Conservation (phyloP, 2,888 invertebrate genomes). For the Lacanobia wlatinum region DNA sequence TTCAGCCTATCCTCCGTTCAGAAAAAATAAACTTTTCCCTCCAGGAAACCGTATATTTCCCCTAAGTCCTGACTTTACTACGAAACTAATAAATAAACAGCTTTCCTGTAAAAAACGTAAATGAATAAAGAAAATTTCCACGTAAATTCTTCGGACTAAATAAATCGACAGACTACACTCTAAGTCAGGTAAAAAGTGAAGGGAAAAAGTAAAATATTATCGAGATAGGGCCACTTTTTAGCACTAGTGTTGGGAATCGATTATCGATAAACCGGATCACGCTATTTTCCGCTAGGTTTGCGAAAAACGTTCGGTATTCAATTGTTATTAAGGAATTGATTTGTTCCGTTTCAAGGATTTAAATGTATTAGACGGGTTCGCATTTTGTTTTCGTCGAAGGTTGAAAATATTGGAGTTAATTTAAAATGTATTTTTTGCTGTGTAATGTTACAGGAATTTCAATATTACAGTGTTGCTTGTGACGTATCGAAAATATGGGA, state of each 20-base stretch:
- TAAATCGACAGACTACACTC: conserved; percentile 57
- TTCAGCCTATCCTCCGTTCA: not conserved
- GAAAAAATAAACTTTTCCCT: not conserved
- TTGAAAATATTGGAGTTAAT: conserved; percentile 40
- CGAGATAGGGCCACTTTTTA: conserved; percentile 61
- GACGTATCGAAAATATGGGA: conserved; percentile 1
- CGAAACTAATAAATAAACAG: conserved; percentile 51
- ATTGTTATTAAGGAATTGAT: conserved; percentile 74
- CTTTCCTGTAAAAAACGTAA: conserved; percentile 39
- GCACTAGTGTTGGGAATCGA: conserved; percentile 64
- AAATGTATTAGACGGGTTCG: conserved; percentile 54
- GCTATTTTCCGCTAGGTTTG: conserved; percentile 71
- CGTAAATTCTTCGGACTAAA: conserved; percentile 57
- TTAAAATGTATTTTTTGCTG: conserved; percentile 25
- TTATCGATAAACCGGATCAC: conserved; percentile 72
- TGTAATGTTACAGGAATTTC: conserved; percentile 21
- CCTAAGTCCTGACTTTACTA: conserved; percentile 21
- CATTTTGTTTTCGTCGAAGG: conserved; percentile 44
- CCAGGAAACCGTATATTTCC: conserved; percentile 8
- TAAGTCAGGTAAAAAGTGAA: conserved; percentile 65
- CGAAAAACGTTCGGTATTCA: conserved; percentile 67
- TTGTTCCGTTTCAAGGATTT: conserved; percentile 69
- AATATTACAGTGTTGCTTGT: conserved; percentile 20
- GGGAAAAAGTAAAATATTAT: conserved; percentile 65
- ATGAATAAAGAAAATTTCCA: conserved; percentile 50